Base-by-base conservation (phyloP, 2,888 invertebrate species). In the Cosmia trapezina region DNA sequence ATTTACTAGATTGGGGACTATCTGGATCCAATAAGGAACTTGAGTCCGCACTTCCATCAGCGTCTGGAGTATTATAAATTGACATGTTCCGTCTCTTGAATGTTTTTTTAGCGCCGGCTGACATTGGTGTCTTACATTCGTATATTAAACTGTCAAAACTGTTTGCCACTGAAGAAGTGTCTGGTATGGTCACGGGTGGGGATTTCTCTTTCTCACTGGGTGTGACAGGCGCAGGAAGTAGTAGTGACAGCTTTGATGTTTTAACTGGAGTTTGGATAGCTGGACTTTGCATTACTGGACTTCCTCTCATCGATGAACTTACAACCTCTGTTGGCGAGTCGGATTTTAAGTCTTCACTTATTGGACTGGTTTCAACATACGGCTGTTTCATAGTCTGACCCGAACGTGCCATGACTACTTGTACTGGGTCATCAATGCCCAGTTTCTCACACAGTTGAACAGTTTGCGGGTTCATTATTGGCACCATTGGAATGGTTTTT, bases 391-490 rank as follows among this genome's bases (percentile, higher is more conserved):
- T 93, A 45, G 89, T 91, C 76, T 96, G 92, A 0, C 97, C 96
- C 37, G 91, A 92, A 73, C 96, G 91, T 19, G 97, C 92, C 91
- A 97, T 91, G 1, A 98, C 91, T 53, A 98, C 94, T 81, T 96
- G 96, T 19, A 98, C 93, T 0, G 99, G 99, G 94, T 99, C 99
- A 90, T 98, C 98, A 71, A 99, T 97, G 0, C 97, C 97, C 54
- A 98, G 91, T 78, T 92, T 96, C 62, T 97, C 96, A 92, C 98
- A 98, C 59, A 98, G 96, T 22, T 94, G 89, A 19, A 96, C 94
- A 12, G 98, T 98, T 91, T 98, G 98, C 19, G 97, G 97, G 90
- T 98, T 98, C 47, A 97, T 89, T 83, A 96, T 92, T 5, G 97
- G 96, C 60, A 94, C 94, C 19, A 93, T 96, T 65, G 97, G 96